Evolutionary conservation across 2,113 vertebrate genomes (phyloP), one percentile per base, ranked within the genome.

Genomic region (Mirza zaza): DNA sequence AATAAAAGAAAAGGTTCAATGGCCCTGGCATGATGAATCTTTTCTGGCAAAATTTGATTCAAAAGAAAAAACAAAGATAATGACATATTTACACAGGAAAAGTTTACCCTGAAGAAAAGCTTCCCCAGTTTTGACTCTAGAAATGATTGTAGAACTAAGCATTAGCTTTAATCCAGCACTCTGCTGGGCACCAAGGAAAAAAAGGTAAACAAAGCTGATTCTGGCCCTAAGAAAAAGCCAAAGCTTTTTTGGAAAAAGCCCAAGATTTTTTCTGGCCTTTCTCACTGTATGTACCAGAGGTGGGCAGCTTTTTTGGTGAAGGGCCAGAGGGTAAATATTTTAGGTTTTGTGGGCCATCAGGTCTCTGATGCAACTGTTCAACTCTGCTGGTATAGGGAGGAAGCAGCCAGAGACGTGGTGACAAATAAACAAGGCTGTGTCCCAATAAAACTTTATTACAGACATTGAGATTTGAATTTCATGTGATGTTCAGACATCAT

Each of bases 1-100:
- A 96, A 92, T 57, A 83, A 94, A 97, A 97, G 95, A 87, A 97
- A 97, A 92, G 76, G 63, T 94, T 93, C 48, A 85, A 39, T 80
- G 52, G 89, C 17, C 34, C 89, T 94, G 39, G 25, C 68, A 81
- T 95, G 95, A 96, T 76, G 93, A 87, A 96, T 55, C 87, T 95
- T 80, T 93, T 96, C 87, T 87, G 87, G 84, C 27, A 81, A 95
- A 97, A 95, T 91, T 80, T 63, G 95, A 97, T 76, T 95, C 85
- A 96, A 97, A 95, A 90, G 75, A 88, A 90, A 96, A 63, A 34
- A 70, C 93, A 89, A 76, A 88, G 85, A 95, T 89, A 89, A 87
- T 93, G 52, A 93, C 70, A 95, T 68, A 91, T 39, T 95, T 96
- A 81, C 94, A 93, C 23, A 83, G 75, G 39, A 75, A 83, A 88